Percentiles rank a stretch among this genome's conserved stretches.
phyloP scores from a whole-genome alignment of 2,797 vertebrate genomes.

The Chelidonichthys spinosus region DNA sequence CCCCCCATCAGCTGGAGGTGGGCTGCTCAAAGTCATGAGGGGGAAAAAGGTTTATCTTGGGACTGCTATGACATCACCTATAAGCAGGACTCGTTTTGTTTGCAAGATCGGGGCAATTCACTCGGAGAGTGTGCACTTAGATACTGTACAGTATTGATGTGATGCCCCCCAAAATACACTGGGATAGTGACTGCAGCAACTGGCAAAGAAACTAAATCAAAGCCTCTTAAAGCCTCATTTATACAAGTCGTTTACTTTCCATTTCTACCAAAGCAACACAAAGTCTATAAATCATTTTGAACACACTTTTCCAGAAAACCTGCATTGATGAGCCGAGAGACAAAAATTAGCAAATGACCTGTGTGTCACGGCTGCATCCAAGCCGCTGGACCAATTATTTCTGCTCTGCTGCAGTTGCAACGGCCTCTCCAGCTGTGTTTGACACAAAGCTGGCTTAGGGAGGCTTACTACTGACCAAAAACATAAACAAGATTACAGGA shows the following conservation, averaged over 20 bases:
- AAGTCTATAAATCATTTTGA: slow-evolving; percentile 53
- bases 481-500: slow-evolving; percentile 78
- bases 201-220: slow-evolving; percentile 27
- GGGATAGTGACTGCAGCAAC: neutral
- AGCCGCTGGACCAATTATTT: slow-evolving; percentile 80
- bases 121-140: slow-evolving; percentile 2
- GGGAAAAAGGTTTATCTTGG: slow-evolving; percentile 38
- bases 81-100: slow-evolving; percentile 37
- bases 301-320: slow-evolving; percentile 50
- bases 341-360: slow-evolving; percentile 83
- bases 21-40: slow-evolving; percentile 57
- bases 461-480: slow-evolving; percentile 74
- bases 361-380: slow-evolving; percentile 75
- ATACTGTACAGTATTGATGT: neutral
- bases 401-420: slow-evolving; percentile 76
- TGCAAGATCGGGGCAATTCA: slow-evolving; percentile 45
- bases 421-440: slow-evolving; percentile 79
- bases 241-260: slow-evolving; percentile 10
- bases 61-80: slow-evolving; percentile 32
- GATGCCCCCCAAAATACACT: neutral
- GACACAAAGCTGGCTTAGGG: slow-evolving; percentile 77
- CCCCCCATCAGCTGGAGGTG: slow-evolving; percentile 48
- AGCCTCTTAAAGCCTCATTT: slow-evolving; percentile 9
- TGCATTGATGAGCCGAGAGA: slow-evolving; percentile 62
- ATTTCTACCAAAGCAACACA: slow-evolving; percentile 31